Percentiles rank a stretch among this genome's conserved stretches.
phyloP scores from a whole-genome alignment of 2,113 vertebrate genomes.

The Ailurus styani region DNA sequence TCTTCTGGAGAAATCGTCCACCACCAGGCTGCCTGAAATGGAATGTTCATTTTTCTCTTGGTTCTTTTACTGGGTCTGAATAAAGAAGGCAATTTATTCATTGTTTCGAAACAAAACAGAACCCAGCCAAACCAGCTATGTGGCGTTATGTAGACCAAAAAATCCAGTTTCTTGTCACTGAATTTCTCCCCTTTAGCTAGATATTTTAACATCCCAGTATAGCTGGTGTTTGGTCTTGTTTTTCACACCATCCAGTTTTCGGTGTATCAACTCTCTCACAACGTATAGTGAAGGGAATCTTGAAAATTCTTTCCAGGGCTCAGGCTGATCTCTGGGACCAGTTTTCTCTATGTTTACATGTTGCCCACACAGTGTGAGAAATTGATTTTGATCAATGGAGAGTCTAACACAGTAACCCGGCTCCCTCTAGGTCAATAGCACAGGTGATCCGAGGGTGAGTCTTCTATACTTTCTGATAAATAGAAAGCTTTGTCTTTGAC shows the following conservation, averaged over 20 bases:
- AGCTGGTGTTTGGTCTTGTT: not conserved
- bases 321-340: not conserved
- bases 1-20: not conserved
- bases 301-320: not conserved
- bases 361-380: not conserved
- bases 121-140: not conserved
- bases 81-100: not conserved
- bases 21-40: not conserved
- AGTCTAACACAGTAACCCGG: not conserved
- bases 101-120: slow-evolving; percentile 37
- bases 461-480: not conserved
- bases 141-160: not conserved
- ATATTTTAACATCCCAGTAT: not conserved
- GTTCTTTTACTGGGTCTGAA: not conserved
- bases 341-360: not conserved
- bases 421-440: not conserved
- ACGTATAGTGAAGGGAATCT: not conserved
- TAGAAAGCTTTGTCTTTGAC: not conserved
- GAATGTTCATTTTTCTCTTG: not conserved
- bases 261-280: not conserved
- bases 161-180: not conserved
- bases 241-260: not conserved
- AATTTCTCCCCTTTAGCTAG: not conserved
- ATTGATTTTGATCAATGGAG: not conserved
- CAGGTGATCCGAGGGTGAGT: not conserved